Conservation (phyloP, 2,797 vertebrate species). For the Simalia tracyae region DNA sequence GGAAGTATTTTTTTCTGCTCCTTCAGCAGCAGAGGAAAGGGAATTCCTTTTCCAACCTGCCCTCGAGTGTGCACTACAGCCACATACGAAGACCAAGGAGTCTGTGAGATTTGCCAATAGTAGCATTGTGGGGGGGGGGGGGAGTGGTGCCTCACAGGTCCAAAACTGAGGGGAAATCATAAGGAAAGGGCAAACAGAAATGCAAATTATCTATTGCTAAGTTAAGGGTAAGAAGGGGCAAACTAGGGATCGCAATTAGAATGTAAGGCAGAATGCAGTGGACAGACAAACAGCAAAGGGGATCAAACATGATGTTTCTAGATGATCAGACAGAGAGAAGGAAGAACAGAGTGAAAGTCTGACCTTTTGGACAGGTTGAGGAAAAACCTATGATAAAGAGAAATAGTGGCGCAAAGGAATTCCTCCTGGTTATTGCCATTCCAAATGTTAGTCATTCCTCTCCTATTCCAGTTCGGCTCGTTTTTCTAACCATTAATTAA, state of each 20-base stretch:
- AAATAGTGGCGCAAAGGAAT: background rate
- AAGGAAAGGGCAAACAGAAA: background rate
- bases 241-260: background rate
- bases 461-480: too few relatives aligned
- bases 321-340: background rate
- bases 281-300: background rate
- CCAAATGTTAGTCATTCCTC: background rate
- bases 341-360: background rate
- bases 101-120: too few relatives aligned
- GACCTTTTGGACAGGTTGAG: background rate
- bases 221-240: background rate
- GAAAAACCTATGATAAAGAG: background rate
- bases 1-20: background rate
- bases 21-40: background rate
- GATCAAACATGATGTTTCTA: background rate
- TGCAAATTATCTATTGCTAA: background rate
- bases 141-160: too few relatives aligned
- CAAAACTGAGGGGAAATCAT: background rate
- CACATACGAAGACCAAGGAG: background rate
- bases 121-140: background rate
- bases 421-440: background rate
- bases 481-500: slow-evolving; percentile 8
- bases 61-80: background rate
- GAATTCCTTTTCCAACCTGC: background rate
- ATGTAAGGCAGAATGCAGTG: background rate